phyloP scores from a whole-genome alignment of 2,888 invertebrate genomes.

The Lingula anatina region DNA sequence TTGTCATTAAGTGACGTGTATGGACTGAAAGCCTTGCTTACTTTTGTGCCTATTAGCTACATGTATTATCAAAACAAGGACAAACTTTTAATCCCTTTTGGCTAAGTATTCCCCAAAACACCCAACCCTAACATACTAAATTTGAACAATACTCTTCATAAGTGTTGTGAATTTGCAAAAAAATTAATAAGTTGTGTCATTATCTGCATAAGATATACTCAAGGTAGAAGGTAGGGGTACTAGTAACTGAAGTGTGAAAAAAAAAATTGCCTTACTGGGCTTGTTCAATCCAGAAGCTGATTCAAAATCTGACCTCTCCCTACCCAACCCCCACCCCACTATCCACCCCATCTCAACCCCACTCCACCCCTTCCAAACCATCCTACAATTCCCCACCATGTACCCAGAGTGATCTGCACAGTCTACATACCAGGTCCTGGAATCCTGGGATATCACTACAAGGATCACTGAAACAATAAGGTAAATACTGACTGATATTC shows the following conservation, averaged over 20 bases:
- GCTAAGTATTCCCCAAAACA: too few species aligned
- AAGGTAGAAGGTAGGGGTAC: neutral
- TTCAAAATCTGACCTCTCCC: neutral
- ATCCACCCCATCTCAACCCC: neutral
- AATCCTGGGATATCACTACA: conserved; percentile 29
- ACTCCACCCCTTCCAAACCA: neutral
- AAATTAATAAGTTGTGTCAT: neutral
- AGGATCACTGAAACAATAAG: conserved; percentile 19
- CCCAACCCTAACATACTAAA: too few species aligned
- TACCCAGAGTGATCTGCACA: neutral
- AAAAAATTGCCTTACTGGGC: neutral
- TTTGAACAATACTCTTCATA: too few species aligned
- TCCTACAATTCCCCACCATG: neutral
- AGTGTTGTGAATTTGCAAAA: too few species aligned
- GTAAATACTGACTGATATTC: too few species aligned
- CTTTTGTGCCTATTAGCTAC: too few species aligned
- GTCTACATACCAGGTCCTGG: conserved; percentile 25
- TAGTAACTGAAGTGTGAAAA: neutral
- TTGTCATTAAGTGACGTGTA: too few species aligned
- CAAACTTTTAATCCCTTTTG: too few species aligned
- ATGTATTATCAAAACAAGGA: too few species aligned
- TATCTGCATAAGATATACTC: neutral
- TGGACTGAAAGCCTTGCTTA: too few species aligned
- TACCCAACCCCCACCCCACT: neutral
- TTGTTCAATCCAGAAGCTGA: neutral